Conservation (phyloP, 1,140 invertebrate genomes). For the Varroa destructor region DNA sequence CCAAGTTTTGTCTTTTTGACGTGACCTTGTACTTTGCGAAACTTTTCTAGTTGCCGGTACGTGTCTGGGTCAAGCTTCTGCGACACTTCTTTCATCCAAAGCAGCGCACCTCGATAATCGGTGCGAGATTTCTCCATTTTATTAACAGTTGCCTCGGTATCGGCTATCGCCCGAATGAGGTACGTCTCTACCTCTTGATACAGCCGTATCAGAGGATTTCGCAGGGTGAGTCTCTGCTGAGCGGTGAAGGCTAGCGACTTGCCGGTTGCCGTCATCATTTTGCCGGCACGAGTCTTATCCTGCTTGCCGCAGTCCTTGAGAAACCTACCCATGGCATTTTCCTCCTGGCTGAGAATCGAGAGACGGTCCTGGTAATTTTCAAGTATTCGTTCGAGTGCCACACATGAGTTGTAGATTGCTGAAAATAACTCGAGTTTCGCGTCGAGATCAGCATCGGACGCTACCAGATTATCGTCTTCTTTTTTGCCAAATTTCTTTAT, state of each 20-base stretch:
- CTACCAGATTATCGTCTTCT: conserved; percentile 89
- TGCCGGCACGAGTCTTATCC: conserved; percentile 68
- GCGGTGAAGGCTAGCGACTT: conserved; percentile 88
- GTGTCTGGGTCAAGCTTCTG: conserved; percentile 92
- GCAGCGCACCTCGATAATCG: conserved; percentile 83
- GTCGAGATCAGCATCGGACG: conserved; percentile 90
- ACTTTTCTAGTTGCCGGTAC: conserved; percentile 84
- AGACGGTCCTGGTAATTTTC: conserved; percentile 86
- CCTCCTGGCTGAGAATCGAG: conserved; percentile 76
- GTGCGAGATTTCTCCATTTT: conserved; percentile 87
- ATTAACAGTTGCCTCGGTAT: conserved; percentile 74
- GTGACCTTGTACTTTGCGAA: conserved; percentile 67
- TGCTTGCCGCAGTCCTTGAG: conserved; percentile 84
- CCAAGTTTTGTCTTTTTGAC: conserved; percentile 62
- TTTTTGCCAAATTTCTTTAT: conserved; percentile 87
- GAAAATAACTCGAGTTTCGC: conserved; percentile 91
- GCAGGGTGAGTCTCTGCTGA: conserved; percentile 64
- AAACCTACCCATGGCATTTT: conserved; percentile 85
- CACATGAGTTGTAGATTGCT: conserved; percentile 82
- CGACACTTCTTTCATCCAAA: conserved; percentile 98
- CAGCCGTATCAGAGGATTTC: conserved; percentile 70
- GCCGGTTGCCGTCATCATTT: conserved; percentile 83
- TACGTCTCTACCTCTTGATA: conserved; percentile 96
- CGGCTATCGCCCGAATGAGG: conserved; percentile 75
- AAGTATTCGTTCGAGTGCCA: conserved; percentile 71